These are phyloP conservation scores for Sigmodon hispidus DNA, from an alignment of 2,113 vertebrate species.

Conservation along the genomic window DNA sequence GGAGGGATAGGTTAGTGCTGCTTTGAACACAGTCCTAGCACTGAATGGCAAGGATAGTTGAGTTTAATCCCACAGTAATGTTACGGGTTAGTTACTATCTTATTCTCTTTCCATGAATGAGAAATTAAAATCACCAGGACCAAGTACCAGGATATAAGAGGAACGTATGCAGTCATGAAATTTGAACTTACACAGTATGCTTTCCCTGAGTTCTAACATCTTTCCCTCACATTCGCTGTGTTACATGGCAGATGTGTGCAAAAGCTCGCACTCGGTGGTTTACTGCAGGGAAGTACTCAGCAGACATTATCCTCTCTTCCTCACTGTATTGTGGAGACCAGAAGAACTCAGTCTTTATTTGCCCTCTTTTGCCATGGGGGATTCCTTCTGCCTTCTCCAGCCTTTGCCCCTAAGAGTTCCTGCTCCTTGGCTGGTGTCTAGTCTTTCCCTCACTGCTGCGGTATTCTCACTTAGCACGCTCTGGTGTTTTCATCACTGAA, in stretches of 20 bases:
- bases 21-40: background rate
- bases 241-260: background rate
- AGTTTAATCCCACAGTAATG: background rate
- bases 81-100: background rate
- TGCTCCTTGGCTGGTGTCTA: background rate
- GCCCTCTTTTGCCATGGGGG: background rate
- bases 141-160: background rate
- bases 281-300: background rate
- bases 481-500: background rate
- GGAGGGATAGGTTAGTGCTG: background rate
- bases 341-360: background rate
- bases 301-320: background rate
- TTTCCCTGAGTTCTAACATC: background rate
- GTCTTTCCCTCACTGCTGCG: background rate
- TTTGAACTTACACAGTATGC: background rate
- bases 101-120: background rate
- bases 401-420: background rate
- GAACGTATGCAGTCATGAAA: background rate
- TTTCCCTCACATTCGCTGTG: background rate
- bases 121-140: background rate
- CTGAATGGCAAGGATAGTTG: background rate
- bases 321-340: background rate
- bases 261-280: background rate
- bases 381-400: background rate
- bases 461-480: background rate